Evolutionary conservation across 2,797 vertebrate species (phyloP), one percentile per base, ranked within the genome.

Genomic region (Discoglossus pictus): DNA sequence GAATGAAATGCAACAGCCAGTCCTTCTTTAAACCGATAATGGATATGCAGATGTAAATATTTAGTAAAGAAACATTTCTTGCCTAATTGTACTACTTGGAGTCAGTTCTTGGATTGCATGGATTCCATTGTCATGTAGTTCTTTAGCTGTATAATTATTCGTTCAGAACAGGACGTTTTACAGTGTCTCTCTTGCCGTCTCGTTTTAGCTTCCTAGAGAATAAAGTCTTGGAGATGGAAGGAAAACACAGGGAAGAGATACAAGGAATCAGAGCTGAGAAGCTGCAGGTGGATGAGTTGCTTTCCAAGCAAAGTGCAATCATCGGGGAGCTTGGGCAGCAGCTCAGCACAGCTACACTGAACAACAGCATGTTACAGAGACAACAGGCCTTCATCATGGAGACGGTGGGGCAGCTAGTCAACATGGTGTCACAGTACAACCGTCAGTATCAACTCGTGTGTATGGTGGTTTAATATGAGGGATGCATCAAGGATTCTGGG

Each of bases 191-290:
- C 52, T 1, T 7, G 21, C 25, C 20, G 12, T 53, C 23, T 34
- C 3, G n/a, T 11, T n/a, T 23, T 62, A 93, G 92, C 76, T 85
- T 88, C 71, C 78, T 93, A 73, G 92, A 93, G 61, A 80, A 90
- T 73, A 86, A 89, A 61, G 81, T 93, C 8, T 72, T 83, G n/a
- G 83, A 82, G 0, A 73, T 92, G 67, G 91, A 93, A 74, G 78
- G 79, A 24, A 84, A 79, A 40, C 88, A 90, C 1, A 81, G 79
- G 23, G 80, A 71, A 73, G 89, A 90, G 78, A 82, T 92, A 17
- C 83, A 85, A 64, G 79, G 66, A 12, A 54, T 90, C 59, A 85
- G 83, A 72, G 65, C 76, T 1, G 90, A 92, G 74, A 92, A 92
- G 73, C 75, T 80, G 73, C 84, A 90, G 80, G 86, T 92, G 73